Conservation (phyloP, 2,888 invertebrate genomes). For the Eulithis testata region DNA sequence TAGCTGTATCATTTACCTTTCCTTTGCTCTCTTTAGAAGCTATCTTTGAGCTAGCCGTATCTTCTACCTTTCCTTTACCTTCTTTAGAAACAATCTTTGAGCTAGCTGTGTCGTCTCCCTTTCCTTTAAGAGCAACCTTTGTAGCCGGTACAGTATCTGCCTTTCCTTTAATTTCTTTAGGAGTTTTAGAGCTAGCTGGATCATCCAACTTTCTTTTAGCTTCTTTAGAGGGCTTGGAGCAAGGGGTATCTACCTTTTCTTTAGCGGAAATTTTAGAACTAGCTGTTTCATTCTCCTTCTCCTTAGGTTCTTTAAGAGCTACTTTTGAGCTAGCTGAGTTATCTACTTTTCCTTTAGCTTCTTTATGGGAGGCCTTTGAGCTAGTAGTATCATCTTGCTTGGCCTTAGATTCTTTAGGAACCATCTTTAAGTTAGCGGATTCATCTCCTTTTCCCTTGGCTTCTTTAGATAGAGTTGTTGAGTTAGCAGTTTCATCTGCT, state of each 20-base stretch:
- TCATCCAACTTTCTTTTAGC: slow-evolving; percentile 28
- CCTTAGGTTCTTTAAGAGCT: slow-evolving; percentile 31
- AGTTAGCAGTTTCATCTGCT: slow-evolving; percentile 10
- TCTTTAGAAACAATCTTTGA: slow-evolving; percentile 5
- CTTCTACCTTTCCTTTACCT: slow-evolving; percentile 1
- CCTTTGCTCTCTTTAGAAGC: slow-evolving; percentile 3
- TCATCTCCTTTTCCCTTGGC: slow-evolving; percentile 14
- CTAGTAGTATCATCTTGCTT: slow-evolving; percentile 36
- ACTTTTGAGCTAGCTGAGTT: slow-evolving; percentile 26
- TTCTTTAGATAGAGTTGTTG: slow-evolving; percentile 22
- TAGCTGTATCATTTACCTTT: not conserved
- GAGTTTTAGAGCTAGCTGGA: not conserved
- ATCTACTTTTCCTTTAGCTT: slow-evolving; percentile 35
- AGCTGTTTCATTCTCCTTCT: slow-evolving; percentile 37
- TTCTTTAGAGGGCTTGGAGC: slow-evolving; percentile 8
- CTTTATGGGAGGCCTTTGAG: slow-evolving; percentile 21
- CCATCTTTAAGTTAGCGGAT: slow-evolving; percentile 11
- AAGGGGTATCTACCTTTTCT: slow-evolving; percentile 33
- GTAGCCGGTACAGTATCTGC: not conserved
- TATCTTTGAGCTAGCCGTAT: not conserved
- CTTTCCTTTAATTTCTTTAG: slow-evolving; percentile 14
- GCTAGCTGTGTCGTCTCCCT: not conserved
- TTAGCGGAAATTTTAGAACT: slow-evolving; percentile 17
- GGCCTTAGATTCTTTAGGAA: slow-evolving; percentile 26
- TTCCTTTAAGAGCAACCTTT: not conserved